Base-by-base conservation (phyloP, 53 echinoderm and acorn worm genomes). In the Holothuria scabra region DNA sequence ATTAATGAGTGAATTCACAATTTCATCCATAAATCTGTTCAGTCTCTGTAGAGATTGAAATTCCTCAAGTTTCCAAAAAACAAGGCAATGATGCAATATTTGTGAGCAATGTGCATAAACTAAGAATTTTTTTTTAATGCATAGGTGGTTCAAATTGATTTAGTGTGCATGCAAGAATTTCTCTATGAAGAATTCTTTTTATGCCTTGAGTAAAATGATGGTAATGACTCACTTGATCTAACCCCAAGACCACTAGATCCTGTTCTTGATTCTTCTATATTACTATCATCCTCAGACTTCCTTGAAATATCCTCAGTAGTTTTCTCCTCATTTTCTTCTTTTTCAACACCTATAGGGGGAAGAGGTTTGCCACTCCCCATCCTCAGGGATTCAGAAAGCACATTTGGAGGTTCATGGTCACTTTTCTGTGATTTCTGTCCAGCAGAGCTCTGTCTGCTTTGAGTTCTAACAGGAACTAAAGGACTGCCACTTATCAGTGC, bases 281-380 rank as follows among this genome's bases (percentile, higher is more conserved):
- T 12, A 72, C 48, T 46, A 44, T 34, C 46, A 16, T 72, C 22
- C 48, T 72, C 72, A 23, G 49, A 57, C 3, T 37, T 71, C 16
- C 44, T 11, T 18, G 35, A 1, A 29, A 31, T 16, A 29, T 56
- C 46, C 38, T 46, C 70, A 48, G 69, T 52, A 30, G 70, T 72
- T 74, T 64, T 71, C n/a, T 84, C 48, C 18, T 59, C 67, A 30
- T 28, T 87, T 38, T 91, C 93, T 3, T 59, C 67, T 38, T 28
- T 87, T 38, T 91, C 93, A 7, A 46, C 86, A 33, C 90, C 90
- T 28, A 96, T 96, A 10, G 96, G 96, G 37, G 96, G 96, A 38
- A 96, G 88, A 56, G 96, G 96, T 33, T 60, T 96, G 78, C 91
- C 88, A 83, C 91, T 96, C 21, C 93, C 93, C 19, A 93, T 87